These are phyloP conservation scores for Drosophila dunni DNA, from an alignment of 1,140 invertebrate species.

Conservation along the genomic window DNA sequence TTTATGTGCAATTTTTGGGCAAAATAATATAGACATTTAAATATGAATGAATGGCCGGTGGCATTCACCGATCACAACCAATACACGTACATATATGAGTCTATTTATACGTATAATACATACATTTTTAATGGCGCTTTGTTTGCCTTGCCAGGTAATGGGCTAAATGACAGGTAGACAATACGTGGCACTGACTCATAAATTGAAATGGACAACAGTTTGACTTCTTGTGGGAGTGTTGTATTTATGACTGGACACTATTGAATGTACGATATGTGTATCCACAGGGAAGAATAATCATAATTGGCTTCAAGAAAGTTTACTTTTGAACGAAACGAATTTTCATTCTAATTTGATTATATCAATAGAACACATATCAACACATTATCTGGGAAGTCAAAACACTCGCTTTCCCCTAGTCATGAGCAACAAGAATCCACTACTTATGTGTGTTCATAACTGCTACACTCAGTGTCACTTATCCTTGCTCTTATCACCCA, in stretches of 20 bases:
- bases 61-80: constrained; percentile 50
- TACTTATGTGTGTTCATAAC: constrained; percentile 19
- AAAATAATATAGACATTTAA: constrained; percentile 51
- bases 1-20: constrained; percentile 62
- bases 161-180: constrained; percentile 69
- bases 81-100: constrained; percentile 9
- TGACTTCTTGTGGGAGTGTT: background rate
- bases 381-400: too few relatives aligned
- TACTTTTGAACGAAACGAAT: too few relatives aligned
- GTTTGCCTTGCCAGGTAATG: constrained; percentile 66
- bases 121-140: constrained; percentile 36
- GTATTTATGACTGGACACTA: background rate
- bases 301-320: constrained; percentile 5
- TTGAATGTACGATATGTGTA: background rate
- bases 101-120: constrained; percentile 9
- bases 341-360: too few relatives aligned
- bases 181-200: constrained; percentile 58
- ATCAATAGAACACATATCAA: too few relatives aligned
- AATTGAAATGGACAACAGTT: constrained; percentile 16
- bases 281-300: background rate
- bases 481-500: constrained; percentile 34
- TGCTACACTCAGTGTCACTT: constrained; percentile 37
- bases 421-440: background rate
- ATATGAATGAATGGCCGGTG: constrained; percentile 68
- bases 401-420: background rate